Percentiles rank a stretch among this genome's conserved stretches.
Conservation (phyloP, 2,113 vertebrate genomes). For the Hystrix brachyura region DNA sequence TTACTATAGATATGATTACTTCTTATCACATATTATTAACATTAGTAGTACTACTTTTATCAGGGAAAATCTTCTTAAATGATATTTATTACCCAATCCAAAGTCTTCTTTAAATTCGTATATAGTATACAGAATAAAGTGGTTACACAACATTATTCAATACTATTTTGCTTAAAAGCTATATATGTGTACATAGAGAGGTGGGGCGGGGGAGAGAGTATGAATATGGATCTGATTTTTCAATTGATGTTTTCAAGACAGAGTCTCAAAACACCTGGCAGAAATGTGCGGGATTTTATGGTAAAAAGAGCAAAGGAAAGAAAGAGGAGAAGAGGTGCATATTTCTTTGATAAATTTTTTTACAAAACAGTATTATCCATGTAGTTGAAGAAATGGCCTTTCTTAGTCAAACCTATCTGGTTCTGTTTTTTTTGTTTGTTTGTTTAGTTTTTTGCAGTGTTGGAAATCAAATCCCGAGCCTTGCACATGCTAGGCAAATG, state of each 20-base stretch:
- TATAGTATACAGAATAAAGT: not conserved
- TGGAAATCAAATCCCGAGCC: not conserved
- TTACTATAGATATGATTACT: not conserved
- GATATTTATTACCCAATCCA: not conserved
- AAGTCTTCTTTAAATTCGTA: slow-evolving; percentile 14
- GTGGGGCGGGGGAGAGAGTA: not conserved
- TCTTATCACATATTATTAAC: not conserved
- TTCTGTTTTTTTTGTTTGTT: not conserved
- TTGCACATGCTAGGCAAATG: not conserved
- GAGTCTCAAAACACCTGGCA: not conserved
- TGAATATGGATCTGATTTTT: too few relatives aligned
- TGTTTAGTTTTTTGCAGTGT: not conserved
- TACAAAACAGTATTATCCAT: not conserved
- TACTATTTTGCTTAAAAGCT: not conserved
- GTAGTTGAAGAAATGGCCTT: not conserved
- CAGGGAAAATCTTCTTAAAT: slow-evolving; percentile 8
- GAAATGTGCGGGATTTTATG: not conserved
- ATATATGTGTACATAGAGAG: not conserved
- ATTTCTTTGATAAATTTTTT: slow-evolving; percentile 16
- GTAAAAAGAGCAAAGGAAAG: accelerated
- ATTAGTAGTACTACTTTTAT: not conserved
- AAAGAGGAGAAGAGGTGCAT: not conserved
- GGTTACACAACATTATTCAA: not conserved
- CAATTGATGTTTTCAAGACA: not conserved
- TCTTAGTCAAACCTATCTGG: slow-evolving; percentile 50